Conservation (phyloP, 2,797 vertebrate genomes). For the Xiphorhynchus erythropygius region DNA sequence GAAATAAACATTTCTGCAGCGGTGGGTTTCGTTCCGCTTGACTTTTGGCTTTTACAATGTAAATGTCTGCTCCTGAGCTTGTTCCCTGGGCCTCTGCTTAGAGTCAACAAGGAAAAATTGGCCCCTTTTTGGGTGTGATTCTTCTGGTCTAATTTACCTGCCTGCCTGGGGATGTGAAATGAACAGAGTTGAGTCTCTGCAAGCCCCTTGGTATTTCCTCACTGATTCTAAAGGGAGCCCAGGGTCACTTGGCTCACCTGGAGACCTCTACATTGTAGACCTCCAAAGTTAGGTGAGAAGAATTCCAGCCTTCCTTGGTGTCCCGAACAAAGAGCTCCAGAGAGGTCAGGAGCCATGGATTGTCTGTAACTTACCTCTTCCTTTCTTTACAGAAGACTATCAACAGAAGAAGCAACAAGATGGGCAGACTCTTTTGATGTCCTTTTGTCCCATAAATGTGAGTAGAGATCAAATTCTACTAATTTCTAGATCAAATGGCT, state of each 20-base stretch:
- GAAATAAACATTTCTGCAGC: not conserved
- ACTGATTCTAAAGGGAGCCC: not conserved
- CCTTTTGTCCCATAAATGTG: slow-evolving; percentile 93
- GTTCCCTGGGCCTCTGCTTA: not conserved
- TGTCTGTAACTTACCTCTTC: slow-evolving; percentile 2
- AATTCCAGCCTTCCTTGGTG: not conserved
- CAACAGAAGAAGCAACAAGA: slow-evolving; percentile 90
- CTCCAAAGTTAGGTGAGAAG: not conserved
- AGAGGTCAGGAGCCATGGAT: not conserved
- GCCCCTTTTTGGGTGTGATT: not conserved
- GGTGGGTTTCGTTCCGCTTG: not conserved
- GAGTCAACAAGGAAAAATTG: not conserved
- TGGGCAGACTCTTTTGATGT: slow-evolving; percentile 94
- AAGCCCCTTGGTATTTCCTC: not conserved
- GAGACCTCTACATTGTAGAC: not conserved
- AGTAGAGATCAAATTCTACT: slow-evolving; percentile 70
- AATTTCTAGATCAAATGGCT: not conserved
- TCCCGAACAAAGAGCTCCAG: not conserved
- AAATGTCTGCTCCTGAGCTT: slow-evolving; percentile 6
- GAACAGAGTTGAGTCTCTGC: not conserved
- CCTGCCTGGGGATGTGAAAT: not conserved
- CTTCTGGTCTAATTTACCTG: not conserved
- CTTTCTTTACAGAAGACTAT: slow-evolving; percentile 82
- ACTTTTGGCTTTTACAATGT: slow-evolving; percentile 13
- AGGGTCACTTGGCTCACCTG: not conserved